Base-by-base conservation (phyloP, 2,888 invertebrate genomes). In the Parochlus steinenii region DNA sequence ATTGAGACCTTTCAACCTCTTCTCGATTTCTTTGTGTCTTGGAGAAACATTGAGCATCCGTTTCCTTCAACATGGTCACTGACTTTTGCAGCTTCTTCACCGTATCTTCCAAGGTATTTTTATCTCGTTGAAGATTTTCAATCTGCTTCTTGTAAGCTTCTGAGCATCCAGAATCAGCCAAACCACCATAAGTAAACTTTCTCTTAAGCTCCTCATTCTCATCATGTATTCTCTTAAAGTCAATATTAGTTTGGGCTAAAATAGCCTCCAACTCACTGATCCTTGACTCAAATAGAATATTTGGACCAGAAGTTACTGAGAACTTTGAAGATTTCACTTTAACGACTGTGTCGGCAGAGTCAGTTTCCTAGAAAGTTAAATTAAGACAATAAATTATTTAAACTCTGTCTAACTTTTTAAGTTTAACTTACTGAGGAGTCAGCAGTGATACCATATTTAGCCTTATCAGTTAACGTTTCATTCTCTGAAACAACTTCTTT, bases 401-500 rank as follows among this genome's bases (percentile, higher is more conserved):
- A n/a, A n/a, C n/a, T 56, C 56, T 1, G 51, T 56, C 46, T 55
- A 55, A 2, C n/a, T n/a, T n/a, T n/a, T n/a, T 55, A 56, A n/a
- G n/a, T n/a, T 41, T 67, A 66, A 29, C 64, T 65, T 38, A 67
- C 67, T 45, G 72, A 66, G 2, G 71, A 67, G 34, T 71, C 64
- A n/a, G 20, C 17, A n/a, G 24, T 23, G 28, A 80, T 50, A 45
- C 74, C 74, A 39, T 67, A 67, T 52, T 78, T 77, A 47, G 80
- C 81, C 34, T 73, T 75, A 44, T 81, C 81, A 43, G 82, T 81
- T 0, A 85, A 58, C 34, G 74, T 68, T 47, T 83, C 82, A 47
- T 85, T 86, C 58, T 86, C 85, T 6, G 76, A 74, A 42, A 85
- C 79, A 10, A 85, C 81, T 54, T 83, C 83, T 52, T 80, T 79